Percentiles rank a stretch among this genome's conserved stretches.
These are phyloP conservation scores for Papilio protenor DNA, from an alignment of 2,888 invertebrate genomes.

Conservation along the genomic window DNA sequence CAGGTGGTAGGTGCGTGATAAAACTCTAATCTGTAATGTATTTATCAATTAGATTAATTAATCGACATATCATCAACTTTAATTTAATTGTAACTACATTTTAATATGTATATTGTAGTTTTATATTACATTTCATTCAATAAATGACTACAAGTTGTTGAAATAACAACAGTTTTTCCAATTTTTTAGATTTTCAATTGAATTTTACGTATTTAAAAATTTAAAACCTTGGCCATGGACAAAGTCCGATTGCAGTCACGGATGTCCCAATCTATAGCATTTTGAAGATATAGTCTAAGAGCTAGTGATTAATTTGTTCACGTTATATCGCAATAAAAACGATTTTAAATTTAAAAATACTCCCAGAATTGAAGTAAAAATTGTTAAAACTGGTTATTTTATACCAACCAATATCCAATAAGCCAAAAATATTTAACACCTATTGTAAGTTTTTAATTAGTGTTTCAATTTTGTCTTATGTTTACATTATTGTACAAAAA, in stretches of 20 bases:
- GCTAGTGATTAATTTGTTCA: background rate
- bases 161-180: too few relatives aligned
- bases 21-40: conserved; percentile 17
- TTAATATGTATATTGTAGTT: background rate
- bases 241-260: background rate
- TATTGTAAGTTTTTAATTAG: background rate
- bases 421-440: background rate
- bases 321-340: background rate
- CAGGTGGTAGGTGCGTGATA: conserved; percentile 28
- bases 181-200: background rate
- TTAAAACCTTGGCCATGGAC: conserved; percentile 5
- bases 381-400: background rate
- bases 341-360: background rate
- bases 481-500: conserved; percentile 11
- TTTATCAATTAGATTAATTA: conserved; percentile 24
- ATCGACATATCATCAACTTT: background rate
- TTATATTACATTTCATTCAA: background rate
- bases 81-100: background rate
- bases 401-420: background rate
- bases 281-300: background rate
- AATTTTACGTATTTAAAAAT: background rate
- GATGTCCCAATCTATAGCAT: background rate
- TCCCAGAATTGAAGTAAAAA: background rate
- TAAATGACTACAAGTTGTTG: too few relatives aligned
- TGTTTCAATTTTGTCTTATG: background rate